Percentiles rank a stretch among this genome's conserved stretches.
Evolutionary conservation across 2,888 invertebrate species (phyloP).

Genomic region (Chrysotoxum bicinctum): DNA sequence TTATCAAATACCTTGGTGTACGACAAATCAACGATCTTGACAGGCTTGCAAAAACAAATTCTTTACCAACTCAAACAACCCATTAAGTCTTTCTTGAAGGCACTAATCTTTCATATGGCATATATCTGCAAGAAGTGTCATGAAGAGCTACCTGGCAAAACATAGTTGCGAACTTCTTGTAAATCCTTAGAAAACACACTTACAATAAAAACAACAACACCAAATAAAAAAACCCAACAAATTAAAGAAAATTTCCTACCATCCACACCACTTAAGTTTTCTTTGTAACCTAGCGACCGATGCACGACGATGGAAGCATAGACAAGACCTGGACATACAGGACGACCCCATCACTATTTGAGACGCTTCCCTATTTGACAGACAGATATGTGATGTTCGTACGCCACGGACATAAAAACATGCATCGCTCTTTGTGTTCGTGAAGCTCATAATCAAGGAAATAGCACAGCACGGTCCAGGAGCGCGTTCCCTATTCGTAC

Average conservation of each 20-base stretch:
- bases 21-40: slow-evolving; percentile 59
- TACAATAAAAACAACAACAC: background rate
- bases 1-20: slow-evolving; percentile 15
- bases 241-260: slow-evolving; percentile 49
- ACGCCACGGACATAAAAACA: slow-evolving; percentile 62
- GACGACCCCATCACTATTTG: slow-evolving; percentile 59
- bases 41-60: slow-evolving; percentile 14
- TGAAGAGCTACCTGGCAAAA: slow-evolving; percentile 41
- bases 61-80: slow-evolving; percentile 29
- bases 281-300: slow-evolving; percentile 41
- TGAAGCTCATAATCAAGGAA: slow-evolving; percentile 47
- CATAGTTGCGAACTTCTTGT: slow-evolving; percentile 31
- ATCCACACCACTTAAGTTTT: slow-evolving; percentile 56
- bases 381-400: slow-evolving; percentile 52
- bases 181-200: slow-evolving; percentile 7
- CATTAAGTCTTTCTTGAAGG: slow-evolving; percentile 29
- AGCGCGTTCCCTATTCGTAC: slow-evolving; percentile 10
- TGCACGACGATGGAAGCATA: background rate
- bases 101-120: slow-evolving; percentile 18
- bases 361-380: slow-evolving; percentile 62
- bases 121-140: slow-evolving; percentile 48
- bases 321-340: background rate
- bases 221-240: slow-evolving; percentile 36
- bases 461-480: slow-evolving; percentile 24
- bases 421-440: slow-evolving; percentile 58